phyloP scores from a whole-genome alignment of 2,797 vertebrate species.

The Brachyrhaphis roseni region DNA sequence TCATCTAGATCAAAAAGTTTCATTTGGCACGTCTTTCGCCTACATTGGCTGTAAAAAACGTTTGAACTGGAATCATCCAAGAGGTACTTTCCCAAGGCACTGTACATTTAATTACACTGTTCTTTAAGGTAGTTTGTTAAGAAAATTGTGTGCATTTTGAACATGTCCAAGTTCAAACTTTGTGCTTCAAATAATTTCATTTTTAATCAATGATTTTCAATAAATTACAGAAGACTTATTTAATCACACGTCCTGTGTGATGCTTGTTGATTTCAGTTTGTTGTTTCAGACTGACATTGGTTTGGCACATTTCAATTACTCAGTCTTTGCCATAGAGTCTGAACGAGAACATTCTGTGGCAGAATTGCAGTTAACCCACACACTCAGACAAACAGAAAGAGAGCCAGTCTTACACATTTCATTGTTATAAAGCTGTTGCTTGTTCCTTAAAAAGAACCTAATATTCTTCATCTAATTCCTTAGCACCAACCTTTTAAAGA shows the following conservation, averaged over 20 bases:
- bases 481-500: too few species aligned
- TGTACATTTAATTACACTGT: neutral
- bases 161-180: neutral
- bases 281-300: slow-evolving; percentile 9
- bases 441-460: slow-evolving; percentile 1
- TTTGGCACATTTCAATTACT: slow-evolving; percentile 25
- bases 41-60: neutral
- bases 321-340: slow-evolving; percentile 30
- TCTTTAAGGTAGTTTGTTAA: neutral
- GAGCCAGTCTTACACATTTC: slow-evolving; percentile 7
- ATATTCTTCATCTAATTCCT: neutral
- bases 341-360: slow-evolving; percentile 41
- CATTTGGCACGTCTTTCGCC: neutral
- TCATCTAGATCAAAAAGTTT: neutral
- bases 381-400: neutral
- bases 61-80: neutral
- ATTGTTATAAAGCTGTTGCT: slow-evolving; percentile 1
- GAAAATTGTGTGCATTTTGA: slow-evolving; percentile 1
- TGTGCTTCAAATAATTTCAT: slow-evolving; percentile 12
- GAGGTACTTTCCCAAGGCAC: neutral
- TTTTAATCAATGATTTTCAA: slow-evolving; percentile 3
- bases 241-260: neutral
- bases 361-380: slow-evolving; percentile 29
- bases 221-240: neutral
- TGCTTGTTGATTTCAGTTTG: slow-evolving; percentile 7